Base-by-base conservation (phyloP, 2,888 invertebrate species). In the Chromoteleia sp. region DNA sequence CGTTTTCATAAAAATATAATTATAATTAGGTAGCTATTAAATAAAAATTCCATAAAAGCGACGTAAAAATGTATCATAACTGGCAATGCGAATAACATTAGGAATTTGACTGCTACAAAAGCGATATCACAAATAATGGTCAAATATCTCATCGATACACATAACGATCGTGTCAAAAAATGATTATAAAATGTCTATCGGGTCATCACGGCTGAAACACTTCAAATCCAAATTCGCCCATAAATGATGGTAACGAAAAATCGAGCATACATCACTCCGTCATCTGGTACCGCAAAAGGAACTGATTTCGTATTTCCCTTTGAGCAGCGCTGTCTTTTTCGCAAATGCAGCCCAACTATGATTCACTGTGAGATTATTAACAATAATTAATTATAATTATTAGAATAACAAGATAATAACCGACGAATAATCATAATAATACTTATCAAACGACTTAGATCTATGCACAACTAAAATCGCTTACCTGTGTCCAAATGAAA, bases 171-270 rank as follows among this genome's bases (percentile, higher is more conserved):
- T 14, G 15, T 33, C 0, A 33, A 33, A 54, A 54, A 10, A 3
- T 52, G 2, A 14, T 52, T 52, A 52, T 7, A 52, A 52, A 52
- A 52, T 8, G 52, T 30, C 7, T 52, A 30, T 12, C 12, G 33
- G 33, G n/a, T 54, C 39, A 19, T 33, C 10, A 17, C 15, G 39
- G 29, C 10, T 30, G 30, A 41, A 67, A 70, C 19, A 70, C 41
- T 52, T 67, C 14, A 67, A 67, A 68, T 68, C 56, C 68, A 68
- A 68, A 68, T 68, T 68, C 50, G 68, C 43, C 8, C 48, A 15
- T 1, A 36, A 56, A 56, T 43, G 19, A n/a, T 48, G 30, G 30
- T 19, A 48, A 61, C 12, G 59, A 43, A 52, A 39, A 54, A 14
- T 21, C 63, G 48, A 25, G 15, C 25, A 25, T 29, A 12, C 17